phyloP scores from a whole-genome alignment of 2,113 vertebrate species.

The Hirundichthys speculiger region DNA sequence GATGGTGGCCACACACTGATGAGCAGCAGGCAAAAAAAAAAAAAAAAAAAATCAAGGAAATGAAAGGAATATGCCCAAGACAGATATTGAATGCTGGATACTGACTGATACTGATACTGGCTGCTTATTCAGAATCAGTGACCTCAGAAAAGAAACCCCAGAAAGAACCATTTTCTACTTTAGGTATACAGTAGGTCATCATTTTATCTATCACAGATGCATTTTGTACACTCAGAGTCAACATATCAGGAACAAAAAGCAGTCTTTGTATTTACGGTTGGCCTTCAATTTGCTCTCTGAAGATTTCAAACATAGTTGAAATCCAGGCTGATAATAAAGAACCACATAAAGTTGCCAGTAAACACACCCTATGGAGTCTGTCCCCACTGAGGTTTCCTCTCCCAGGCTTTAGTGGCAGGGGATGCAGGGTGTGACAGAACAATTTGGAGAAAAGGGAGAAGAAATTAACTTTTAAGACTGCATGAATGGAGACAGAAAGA shows the following conservation, averaged over 20 bases:
- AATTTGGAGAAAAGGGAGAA: constrained; percentile 6
- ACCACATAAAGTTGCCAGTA: constrained; percentile 64
- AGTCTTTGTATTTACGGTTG: constrained; percentile 36
- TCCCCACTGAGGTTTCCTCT: constrained; percentile 57
- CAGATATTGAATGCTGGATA: constrained; percentile 10
- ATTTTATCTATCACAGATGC: constrained; percentile 22
- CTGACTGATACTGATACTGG: too few relatives aligned
- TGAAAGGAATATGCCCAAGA: constrained; percentile 36
- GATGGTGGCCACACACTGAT: constrained; percentile 69
- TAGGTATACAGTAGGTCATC: constrained; percentile 3
- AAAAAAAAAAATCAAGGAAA: constrained; percentile 31
- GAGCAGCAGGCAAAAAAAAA: constrained; percentile 53
- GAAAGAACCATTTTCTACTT: constrained; percentile 11
- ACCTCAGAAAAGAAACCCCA: constrained; percentile 24
- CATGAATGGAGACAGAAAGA: neutral
- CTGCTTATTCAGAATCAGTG: constrained; percentile 11
- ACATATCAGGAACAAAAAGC: too few relatives aligned
- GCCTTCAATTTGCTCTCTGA: constrained; percentile 64
- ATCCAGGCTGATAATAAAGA: constrained; percentile 72
- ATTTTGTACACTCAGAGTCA: neutral
- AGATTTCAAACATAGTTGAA: constrained; percentile 45
- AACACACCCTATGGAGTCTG: constrained; percentile 61
- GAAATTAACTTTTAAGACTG: constrained; percentile 12
- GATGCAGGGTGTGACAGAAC: constrained; percentile 52
- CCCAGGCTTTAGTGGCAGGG: constrained; percentile 44